Evolutionary conservation across 2,797 vertebrate genomes (phyloP).

Genomic region (Characodon lateralis): DNA sequence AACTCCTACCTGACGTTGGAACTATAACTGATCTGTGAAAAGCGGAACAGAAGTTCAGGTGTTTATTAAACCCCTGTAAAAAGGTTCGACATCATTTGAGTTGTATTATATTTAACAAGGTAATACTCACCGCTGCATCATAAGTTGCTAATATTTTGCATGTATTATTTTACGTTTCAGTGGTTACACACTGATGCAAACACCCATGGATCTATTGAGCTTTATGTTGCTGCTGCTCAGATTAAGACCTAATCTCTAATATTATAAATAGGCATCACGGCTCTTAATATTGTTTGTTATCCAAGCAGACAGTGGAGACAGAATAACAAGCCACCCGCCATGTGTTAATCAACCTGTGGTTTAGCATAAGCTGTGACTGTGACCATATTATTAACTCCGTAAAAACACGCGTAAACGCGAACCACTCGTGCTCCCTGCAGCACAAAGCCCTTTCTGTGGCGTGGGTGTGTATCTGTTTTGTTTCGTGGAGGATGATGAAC

Average conservation of each 20-base stretch:
- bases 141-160: background rate
- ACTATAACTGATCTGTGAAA: background rate
- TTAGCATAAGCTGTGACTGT: background rate
- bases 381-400: background rate
- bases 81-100: background rate
- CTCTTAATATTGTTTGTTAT: background rate
- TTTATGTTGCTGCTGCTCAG: background rate
- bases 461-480: background rate
- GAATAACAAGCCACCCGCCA: background rate
- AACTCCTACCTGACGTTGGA: background rate
- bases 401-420: background rate
- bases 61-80: background rate
- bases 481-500: constrained; percentile 4
- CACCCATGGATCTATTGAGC: background rate
- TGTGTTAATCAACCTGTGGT: background rate
- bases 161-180: background rate
- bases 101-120: background rate
- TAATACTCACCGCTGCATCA: background rate
- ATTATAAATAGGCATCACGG: background rate
- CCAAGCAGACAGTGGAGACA: background rate
- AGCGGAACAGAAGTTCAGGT: background rate
- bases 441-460: background rate
- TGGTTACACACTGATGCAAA: background rate
- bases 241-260: background rate
- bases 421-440: background rate